Conservation (phyloP, 1,140 invertebrate genomes). For the Homalodisca vitripennis region DNA sequence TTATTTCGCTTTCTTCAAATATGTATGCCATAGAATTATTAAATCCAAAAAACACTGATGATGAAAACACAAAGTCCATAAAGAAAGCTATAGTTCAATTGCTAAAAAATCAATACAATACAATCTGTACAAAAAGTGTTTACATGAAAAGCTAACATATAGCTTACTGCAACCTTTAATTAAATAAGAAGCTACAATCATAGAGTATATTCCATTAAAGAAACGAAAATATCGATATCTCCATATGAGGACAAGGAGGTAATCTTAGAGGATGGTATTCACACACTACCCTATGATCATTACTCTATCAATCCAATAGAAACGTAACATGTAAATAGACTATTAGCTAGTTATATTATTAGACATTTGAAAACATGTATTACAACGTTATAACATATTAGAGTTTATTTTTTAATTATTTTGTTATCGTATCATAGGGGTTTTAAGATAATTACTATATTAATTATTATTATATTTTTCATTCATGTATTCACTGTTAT, state of each 20-base stretch:
- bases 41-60: neutral
- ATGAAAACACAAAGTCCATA: neutral
- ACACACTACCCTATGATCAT: neutral
- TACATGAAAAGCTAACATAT: neutral
- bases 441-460: too few relatives aligned
- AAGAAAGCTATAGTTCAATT: neutral
- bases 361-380: too few relatives aligned
- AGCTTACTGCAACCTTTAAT: neutral
- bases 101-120: neutral
- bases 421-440: too few relatives aligned
- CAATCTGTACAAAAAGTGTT: neutral
- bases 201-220: neutral
- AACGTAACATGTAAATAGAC: too few relatives aligned
- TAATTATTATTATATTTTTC: too few relatives aligned
- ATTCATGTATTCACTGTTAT: too few relatives aligned
- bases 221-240: neutral
- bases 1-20: neutral
- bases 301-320: too few relatives aligned
- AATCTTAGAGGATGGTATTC: neutral
- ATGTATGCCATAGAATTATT: neutral
- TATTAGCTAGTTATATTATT: too few relatives aligned
- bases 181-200: neutral
- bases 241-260: neutral
- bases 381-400: too few relatives aligned
- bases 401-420: neutral